Evolutionary conservation across 2,113 vertebrate genomes (phyloP).

Genomic region (Anarhynchus alexandrinus): DNA sequence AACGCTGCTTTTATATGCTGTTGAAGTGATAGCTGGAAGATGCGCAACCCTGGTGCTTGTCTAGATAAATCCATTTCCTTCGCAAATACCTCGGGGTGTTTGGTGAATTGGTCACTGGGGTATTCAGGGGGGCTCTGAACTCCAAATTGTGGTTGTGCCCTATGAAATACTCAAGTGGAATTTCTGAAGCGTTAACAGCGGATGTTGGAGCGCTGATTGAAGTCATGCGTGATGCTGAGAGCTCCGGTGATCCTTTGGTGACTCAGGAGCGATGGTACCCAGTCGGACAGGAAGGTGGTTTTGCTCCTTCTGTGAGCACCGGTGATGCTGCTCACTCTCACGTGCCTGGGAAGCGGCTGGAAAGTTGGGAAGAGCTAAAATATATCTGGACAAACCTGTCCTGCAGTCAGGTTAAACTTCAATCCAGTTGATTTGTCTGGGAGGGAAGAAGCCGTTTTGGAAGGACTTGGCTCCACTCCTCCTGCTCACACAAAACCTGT

Average conservation of each 20-base stretch:
- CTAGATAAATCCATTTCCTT: background rate
- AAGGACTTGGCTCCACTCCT: background rate
- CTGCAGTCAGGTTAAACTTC: background rate
- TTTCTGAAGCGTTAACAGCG: background rate
- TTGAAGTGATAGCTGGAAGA: background rate
- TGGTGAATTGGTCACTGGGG: background rate
- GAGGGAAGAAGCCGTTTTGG: background rate
- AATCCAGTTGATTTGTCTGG: background rate
- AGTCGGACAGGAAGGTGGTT: background rate
- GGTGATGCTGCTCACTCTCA: background rate
- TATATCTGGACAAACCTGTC: background rate
- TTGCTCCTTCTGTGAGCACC: background rate
- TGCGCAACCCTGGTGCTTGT: fast-evolving
- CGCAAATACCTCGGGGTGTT: background rate
- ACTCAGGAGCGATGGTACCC: fast-evolving
- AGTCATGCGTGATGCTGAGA: background rate
- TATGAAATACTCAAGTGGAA: background rate
- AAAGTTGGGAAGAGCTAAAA: background rate
- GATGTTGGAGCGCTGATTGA: background rate
- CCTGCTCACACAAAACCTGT: background rate
- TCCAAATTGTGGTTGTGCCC: fast-evolving
- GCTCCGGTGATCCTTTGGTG: background rate
- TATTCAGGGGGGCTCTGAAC: background rate
- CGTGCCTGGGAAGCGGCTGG: background rate
- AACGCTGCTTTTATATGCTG: background rate